Conservation (phyloP, 1,140 invertebrate genomes). For the Dendroctonus valens region DNA sequence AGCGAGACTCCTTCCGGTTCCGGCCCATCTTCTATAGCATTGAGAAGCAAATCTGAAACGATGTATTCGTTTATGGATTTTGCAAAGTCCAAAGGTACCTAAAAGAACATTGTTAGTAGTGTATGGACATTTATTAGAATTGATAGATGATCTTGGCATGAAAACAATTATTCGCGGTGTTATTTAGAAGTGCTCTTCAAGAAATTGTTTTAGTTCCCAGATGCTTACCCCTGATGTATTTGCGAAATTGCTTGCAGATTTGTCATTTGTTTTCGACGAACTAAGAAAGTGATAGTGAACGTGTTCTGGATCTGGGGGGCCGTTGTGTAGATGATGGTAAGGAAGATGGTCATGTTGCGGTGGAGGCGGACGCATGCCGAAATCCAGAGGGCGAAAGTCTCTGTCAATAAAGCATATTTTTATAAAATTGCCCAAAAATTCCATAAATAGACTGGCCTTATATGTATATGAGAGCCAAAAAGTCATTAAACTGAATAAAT, state of each 20-base stretch:
- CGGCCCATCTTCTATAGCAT: conserved; percentile 37
- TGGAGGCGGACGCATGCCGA: neutral
- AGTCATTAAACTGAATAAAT: neutral
- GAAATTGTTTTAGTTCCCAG: too few relatives aligned
- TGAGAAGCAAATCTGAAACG: conserved; percentile 37
- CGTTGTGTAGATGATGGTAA: neutral
- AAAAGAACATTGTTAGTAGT: neutral
- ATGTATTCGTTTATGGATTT: conserved; percentile 37
- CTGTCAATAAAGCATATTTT: neutral
- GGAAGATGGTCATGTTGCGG: neutral
- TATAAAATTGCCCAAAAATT: neutral
- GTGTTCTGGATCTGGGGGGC: neutral
- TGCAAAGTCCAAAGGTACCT: conserved; percentile 42
- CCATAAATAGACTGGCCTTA: neutral
- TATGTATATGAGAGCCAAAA: neutral
- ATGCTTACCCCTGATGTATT: too few relatives aligned
- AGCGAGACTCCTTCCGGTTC: conserved; percentile 1
- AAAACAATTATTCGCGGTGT: too few relatives aligned
- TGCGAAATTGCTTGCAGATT: too few relatives aligned
- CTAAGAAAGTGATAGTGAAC: neutral
- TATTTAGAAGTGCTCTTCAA: too few relatives aligned
- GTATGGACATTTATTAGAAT: too few relatives aligned
- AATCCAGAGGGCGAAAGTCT: too few relatives aligned
- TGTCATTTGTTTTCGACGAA: too few relatives aligned
- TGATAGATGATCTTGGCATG: too few relatives aligned